Conservation (phyloP, 1,140 invertebrate species). For the Scaptomyza montana region DNA sequence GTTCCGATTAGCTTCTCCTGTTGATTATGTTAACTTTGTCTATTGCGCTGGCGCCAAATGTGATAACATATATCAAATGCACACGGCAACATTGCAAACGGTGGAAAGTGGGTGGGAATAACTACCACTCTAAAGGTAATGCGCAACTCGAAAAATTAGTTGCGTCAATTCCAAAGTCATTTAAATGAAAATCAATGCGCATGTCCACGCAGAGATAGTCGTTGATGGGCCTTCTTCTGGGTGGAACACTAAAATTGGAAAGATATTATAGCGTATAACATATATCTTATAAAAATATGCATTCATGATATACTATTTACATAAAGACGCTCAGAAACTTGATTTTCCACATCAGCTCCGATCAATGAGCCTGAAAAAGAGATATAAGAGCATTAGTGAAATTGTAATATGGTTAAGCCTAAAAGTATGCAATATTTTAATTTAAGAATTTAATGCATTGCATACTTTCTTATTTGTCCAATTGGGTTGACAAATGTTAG, state of each 20-base stretch:
- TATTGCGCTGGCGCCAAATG: not conserved
- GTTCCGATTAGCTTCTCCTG: not conserved
- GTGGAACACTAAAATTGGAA: no score
- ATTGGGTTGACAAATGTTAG: not conserved
- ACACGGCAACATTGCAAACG: not conserved
- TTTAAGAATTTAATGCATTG: not conserved
- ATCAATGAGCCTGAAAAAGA: no score
- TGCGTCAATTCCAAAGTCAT: not conserved
- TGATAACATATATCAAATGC: not conserved
- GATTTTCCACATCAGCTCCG: no score
- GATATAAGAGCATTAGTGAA: no score
- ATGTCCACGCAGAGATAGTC: not conserved
- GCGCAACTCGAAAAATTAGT: not conserved
- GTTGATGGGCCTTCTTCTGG: not conserved
- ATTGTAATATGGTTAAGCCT: conserved; percentile 1
- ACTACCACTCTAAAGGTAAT: not conserved
- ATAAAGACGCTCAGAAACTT: no score
- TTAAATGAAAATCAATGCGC: not conserved
- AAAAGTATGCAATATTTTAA: no score
- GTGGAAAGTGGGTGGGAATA: not conserved
- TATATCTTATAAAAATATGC: not conserved
- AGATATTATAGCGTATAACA: not conserved
- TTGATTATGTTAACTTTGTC: not conserved
- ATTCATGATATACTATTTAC: not conserved
- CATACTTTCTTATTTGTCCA: conserved; percentile 46